Conservation (phyloP, 2,113 vertebrate genomes). For the Corythaixoides concolor region DNA sequence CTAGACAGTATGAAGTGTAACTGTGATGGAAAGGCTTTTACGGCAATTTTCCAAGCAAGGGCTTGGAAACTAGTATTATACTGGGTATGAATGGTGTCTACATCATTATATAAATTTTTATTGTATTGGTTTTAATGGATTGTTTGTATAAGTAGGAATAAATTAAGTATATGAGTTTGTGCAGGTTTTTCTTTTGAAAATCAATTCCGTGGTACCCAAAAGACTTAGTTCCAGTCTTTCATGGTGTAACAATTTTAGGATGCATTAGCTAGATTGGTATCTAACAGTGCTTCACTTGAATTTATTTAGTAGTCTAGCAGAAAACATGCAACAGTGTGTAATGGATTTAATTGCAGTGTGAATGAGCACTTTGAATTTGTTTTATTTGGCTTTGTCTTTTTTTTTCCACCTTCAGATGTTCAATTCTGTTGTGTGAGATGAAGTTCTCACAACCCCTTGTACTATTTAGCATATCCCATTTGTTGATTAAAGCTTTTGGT, state of each 20-base stretch:
- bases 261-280: neutral
- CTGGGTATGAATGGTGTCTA: neutral
- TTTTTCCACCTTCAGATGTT: neutral
- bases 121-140: neutral
- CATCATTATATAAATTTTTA: neutral
- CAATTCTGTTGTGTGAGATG: neutral
- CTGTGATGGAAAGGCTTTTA: neutral
- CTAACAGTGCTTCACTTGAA: neutral
- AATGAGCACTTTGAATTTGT: neutral
- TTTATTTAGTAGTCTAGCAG: neutral
- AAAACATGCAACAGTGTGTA: neutral
- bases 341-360: conserved; percentile 18
- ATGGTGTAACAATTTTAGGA: neutral
- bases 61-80: neutral
- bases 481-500: neutral
- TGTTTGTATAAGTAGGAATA: neutral
- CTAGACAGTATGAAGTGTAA: neutral
- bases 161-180: neutral
- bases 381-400: neutral
- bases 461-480: neutral
- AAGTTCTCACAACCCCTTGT: neutral
- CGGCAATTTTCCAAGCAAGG: neutral
- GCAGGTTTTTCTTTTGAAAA: neutral
- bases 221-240: neutral
- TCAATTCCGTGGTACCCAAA: neutral